Conservation (phyloP, 2,888 invertebrate genomes). For the Brassicogethes aeneus region DNA sequence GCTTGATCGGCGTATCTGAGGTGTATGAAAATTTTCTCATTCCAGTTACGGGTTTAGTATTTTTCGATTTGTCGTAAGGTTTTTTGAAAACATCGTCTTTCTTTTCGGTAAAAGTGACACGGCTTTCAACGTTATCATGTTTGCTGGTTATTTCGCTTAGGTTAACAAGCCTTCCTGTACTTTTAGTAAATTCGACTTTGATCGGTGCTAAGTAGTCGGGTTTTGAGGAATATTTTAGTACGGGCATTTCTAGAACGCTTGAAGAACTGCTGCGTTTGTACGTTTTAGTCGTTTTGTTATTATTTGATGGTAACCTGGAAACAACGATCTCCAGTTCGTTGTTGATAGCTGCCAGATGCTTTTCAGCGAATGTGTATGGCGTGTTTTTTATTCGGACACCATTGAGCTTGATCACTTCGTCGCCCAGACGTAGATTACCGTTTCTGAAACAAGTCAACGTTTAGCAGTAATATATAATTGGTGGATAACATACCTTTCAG, state of each 20-base stretch:
- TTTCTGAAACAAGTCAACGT: conserved; percentile 49
- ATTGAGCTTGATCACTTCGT: conserved; percentile 85
- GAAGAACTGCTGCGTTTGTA: conserved; percentile 17
- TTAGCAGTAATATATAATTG: too few species aligned
- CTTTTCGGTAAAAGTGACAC: conserved; percentile 25
- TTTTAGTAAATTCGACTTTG: neutral
- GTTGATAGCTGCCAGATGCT: conserved; percentile 35
- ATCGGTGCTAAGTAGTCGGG: neutral
- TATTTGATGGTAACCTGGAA: conserved; percentile 11
- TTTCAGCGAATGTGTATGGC: conserved; percentile 52
- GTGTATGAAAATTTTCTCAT: conserved; percentile 42
- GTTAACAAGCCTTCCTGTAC: neutral
- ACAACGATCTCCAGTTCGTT: conserved; percentile 41
- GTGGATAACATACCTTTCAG: conserved; percentile 42
- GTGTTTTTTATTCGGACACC: conserved; percentile 70
- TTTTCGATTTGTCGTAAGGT: conserved; percentile 10
- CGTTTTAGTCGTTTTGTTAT: conserved; percentile 1
- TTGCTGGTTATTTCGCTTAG: conserved; percentile 15
- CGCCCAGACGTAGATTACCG: conserved; percentile 72
- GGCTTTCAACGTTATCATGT: conserved; percentile 19
- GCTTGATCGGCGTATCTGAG: neutral
- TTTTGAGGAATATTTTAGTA: neutral
- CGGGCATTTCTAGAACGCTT: neutral
- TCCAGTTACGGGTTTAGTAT: conserved; percentile 26
- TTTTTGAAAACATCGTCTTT: conserved; percentile 17